These are phyloP conservation scores for Pelecanoides urinatrix DNA, from an alignment of 2,113 vertebrate genomes.

Conservation along the genomic window DNA sequence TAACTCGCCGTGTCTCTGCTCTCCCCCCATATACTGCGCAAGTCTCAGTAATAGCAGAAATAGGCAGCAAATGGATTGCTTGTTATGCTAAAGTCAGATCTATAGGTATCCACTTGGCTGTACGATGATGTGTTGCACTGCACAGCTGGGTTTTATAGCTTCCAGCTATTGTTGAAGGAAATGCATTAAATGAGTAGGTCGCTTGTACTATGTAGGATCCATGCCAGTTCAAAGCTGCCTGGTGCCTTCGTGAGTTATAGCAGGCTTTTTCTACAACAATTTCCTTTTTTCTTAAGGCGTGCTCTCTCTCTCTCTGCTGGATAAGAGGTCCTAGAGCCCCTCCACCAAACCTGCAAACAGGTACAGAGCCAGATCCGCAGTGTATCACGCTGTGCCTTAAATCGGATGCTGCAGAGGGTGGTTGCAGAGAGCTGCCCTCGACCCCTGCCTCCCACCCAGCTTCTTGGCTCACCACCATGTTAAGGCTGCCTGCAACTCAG, in stretches of 20 bases:
- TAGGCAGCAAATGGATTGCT: background rate
- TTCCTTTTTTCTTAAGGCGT: background rate
- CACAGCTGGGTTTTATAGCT: background rate
- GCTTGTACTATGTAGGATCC: background rate
- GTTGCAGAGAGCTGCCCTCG: fast-evolving
- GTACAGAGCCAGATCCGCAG: background rate
- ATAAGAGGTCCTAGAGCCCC: background rate
- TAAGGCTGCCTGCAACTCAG: background rate
- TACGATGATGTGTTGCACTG: background rate
- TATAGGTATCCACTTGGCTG: background rate
- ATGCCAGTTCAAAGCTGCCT: background rate
- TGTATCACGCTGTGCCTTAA: background rate
- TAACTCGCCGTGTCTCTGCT: background rate
- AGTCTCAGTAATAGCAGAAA: background rate
- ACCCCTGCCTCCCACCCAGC: background rate
- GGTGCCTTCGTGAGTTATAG: background rate
- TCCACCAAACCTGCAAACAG: background rate
- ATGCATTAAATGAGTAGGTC: background rate
- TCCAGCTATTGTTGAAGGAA: background rate
- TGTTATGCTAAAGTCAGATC: background rate
- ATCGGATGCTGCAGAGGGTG: fast-evolving
- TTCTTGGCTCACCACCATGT: background rate
- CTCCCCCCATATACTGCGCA: background rate
- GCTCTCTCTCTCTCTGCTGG: background rate
- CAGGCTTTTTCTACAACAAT: background rate